A percentile compares a stretch with the other conserved stretches of the same genome.
These are phyloP conservation scores for Sturnus vulgaris DNA, from an alignment of 2,113 vertebrate species.

Conservation along the genomic window DNA sequence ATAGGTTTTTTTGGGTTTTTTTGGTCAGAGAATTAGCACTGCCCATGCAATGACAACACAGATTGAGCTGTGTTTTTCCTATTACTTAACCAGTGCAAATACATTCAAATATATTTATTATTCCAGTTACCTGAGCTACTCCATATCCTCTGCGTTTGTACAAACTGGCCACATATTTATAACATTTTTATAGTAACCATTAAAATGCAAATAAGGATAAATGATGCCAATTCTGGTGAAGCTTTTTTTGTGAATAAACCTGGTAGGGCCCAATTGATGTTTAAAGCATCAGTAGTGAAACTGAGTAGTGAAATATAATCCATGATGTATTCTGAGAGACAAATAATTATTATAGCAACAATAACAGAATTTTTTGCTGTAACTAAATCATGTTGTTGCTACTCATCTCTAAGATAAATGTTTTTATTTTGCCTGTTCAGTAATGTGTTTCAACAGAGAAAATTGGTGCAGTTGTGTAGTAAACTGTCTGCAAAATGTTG, in stretches of 20 bases:
- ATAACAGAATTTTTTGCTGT: neutral
- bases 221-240: neutral
- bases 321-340: neutral
- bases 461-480: neutral
- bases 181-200: neutral
- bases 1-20: neutral
- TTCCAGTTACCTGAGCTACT: neutral
- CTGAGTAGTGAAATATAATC: neutral
- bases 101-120: neutral
- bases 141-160: neutral
- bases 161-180: neutral
- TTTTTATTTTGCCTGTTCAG: neutral
- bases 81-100: neutral
- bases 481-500: slow-evolving; percentile 10
- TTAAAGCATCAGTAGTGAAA: neutral
- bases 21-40: neutral
- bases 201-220: neutral
- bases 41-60: neutral
- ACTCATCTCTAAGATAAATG: neutral
- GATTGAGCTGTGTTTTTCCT: neutral
- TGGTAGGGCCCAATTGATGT: neutral
- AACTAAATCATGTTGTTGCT: neutral
- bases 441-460: neutral
- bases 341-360: slow-evolving; percentile 18
- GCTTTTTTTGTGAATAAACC: neutral